Evolutionary conservation across 23 tunicate species (phyloP), one percentile per base, ranked within the genome.

Genomic region (Diplosoma virens): DNA sequence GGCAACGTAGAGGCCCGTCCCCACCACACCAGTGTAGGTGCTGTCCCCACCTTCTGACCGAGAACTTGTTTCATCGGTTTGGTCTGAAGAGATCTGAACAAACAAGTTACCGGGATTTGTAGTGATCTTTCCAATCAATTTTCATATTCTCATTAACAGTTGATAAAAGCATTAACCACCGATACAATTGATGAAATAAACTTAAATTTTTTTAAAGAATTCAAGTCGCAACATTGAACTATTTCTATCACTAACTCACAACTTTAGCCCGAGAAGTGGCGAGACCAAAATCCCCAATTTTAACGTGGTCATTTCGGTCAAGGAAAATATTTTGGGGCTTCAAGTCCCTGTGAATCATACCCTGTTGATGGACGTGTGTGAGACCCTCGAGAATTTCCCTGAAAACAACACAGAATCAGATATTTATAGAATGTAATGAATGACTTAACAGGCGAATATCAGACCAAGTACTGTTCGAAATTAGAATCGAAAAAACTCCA

Each of bases 241-340:
- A n/a, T n/a, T n/a, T n/a, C n/a, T 20, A 25, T 20, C 33, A 25
- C 35, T 5, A 14, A 6, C 74, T 34, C 52, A 67, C 74, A 27
- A 37, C 74, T 67, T 22, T 67, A 3, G 74, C 35, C 3, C 68
- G 79, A 1, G 89, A 41, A 7, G 97, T 82, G 6, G 97, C 97
- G 3, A 92, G 75, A 6, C 97, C 97, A 76, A 92, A 92, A 68
- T 92, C 97, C 0, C 97, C 97, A 67, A 92, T 92, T 34, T 92
- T 92, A 20, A 92, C 84, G 79, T 85, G 97, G 68, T 85, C 89
- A 46, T 85, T 48, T 25, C 78, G 55, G 60, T 85, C 91, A 32
- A 92, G 87, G 74, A 92, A 92, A n/a, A 92, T 85, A 71, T 92
- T 92, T 66, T 92, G 97, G 3, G 97, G 97, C 53, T 92, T 92